These are phyloP conservation scores for Otis tarda DNA, from an alignment of 2,113 vertebrate species.

Conservation along the genomic window DNA sequence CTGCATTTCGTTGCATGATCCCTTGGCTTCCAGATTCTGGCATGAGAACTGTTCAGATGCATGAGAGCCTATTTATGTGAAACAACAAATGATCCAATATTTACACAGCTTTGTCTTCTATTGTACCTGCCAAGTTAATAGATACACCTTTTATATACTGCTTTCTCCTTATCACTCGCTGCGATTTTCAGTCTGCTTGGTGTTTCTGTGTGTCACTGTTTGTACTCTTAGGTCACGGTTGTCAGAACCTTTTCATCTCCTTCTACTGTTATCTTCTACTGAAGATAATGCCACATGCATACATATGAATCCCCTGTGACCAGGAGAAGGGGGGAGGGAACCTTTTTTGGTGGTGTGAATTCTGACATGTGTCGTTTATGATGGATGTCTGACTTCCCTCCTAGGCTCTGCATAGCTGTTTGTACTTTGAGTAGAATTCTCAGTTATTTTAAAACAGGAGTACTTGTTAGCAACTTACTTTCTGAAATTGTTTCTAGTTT, in stretches of 20 bases:
- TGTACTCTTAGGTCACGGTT: slow-evolving; percentile 22
- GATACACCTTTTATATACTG: slow-evolving; percentile 9
- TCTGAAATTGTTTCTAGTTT: neutral
- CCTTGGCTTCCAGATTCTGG: neutral
- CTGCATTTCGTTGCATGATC: slow-evolving; percentile 6
- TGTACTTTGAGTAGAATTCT: neutral
- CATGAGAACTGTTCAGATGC: slow-evolving; percentile 9
- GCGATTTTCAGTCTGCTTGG: slow-evolving; percentile 21
- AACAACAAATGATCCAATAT: slow-evolving; percentile 11
- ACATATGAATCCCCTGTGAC: neutral
- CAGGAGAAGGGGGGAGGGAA: neutral
- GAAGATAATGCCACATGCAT: slow-evolving; percentile 30
- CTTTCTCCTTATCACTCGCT: slow-evolving; percentile 29
- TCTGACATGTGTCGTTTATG: neutral
- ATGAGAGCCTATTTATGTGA: neutral
- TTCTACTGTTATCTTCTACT: slow-evolving; percentile 7
- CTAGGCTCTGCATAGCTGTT: neutral
- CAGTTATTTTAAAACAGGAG: neutral
- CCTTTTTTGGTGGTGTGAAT: neutral
- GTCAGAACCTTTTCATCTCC: slow-evolving; percentile 45
- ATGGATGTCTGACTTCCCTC: neutral
- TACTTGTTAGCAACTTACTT: neutral
- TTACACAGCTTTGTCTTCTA: slow-evolving; percentile 42
- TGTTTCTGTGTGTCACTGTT: slow-evolving; percentile 49
- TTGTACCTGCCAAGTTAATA: slow-evolving; percentile 42